These are phyloP conservation scores for Drosophila watanabei DNA, from an alignment of 1,140 invertebrate genomes.

Conservation along the genomic window DNA sequence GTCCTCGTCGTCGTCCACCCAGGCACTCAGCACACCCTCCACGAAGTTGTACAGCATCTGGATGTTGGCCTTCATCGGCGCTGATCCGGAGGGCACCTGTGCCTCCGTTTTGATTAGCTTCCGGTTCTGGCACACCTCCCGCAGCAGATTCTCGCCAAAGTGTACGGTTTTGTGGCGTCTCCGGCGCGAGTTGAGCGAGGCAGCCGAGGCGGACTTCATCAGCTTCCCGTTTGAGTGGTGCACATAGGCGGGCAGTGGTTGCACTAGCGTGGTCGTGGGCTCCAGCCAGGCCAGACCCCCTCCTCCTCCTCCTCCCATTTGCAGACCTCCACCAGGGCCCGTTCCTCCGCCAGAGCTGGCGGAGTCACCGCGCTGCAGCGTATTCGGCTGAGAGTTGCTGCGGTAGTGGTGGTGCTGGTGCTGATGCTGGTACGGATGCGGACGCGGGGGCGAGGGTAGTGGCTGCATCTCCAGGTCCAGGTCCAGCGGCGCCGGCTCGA, in stretches of 20 bases:
- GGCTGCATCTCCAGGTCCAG: constrained; percentile 58
- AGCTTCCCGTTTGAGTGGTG: constrained; percentile 76
- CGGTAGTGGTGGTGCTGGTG: constrained; percentile 67
- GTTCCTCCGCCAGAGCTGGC: constrained; percentile 56
- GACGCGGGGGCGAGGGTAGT: constrained; percentile 46
- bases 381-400: constrained; percentile 84
- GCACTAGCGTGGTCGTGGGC: constrained; percentile 55
- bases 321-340: background rate
- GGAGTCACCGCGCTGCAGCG: constrained; percentile 80
- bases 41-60: constrained; percentile 92
- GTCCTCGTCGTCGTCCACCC: constrained; percentile 89
- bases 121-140: constrained; percentile 89
- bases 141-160: constrained; percentile 90
- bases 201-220: constrained; percentile 85
- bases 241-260: constrained; percentile 53
- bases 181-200: constrained; percentile 87
- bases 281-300: constrained; percentile 59
- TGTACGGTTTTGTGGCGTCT: constrained; percentile 91
- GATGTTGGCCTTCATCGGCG: constrained; percentile 89
- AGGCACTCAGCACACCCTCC: constrained; percentile 89
- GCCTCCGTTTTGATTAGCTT: constrained; percentile 83
- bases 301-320: background rate
- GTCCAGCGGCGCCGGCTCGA: constrained; percentile 76
- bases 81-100: constrained; percentile 83
- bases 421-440: constrained; percentile 37